Conservation (phyloP, 2,113 vertebrate species). For the Hydrolagus affinis region DNA sequence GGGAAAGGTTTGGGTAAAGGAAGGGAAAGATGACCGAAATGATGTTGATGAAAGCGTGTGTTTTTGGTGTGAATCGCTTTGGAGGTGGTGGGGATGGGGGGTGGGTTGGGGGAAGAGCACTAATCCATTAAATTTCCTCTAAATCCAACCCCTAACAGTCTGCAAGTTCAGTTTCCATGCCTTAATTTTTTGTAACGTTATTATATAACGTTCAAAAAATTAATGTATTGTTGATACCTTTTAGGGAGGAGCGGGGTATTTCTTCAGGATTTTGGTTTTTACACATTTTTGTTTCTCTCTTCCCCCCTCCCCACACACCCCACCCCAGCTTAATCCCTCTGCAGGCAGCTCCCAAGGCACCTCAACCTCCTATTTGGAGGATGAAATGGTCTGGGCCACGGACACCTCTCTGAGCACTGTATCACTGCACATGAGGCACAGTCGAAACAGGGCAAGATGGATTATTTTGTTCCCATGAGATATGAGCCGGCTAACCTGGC, state of each 20-base stretch:
- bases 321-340: not conserved
- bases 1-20: too few species aligned
- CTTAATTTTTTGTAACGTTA: not conserved
- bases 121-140: too few species aligned
- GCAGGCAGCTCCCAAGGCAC: not conserved
- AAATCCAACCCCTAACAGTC: too few species aligned
- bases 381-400: not conserved
- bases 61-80: too few species aligned
- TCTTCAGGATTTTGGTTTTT: not conserved
- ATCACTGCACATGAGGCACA: not conserved
- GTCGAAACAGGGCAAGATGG: not conserved
- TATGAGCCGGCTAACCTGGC: not conserved
- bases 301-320: not conserved
- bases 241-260: not conserved
- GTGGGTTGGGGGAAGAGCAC: too few species aligned
- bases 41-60: too few species aligned
- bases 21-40: too few species aligned
- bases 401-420: not conserved
- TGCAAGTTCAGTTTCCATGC: too few species aligned
- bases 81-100: too few species aligned
- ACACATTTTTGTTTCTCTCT: not conserved
- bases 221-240: not conserved
- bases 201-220: not conserved
- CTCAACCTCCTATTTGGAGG: not conserved
- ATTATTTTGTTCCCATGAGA: not conserved